These are phyloP conservation scores for Agraylea sexmaculata DNA, from an alignment of 1,140 invertebrate species.

Conservation along the genomic window DNA sequence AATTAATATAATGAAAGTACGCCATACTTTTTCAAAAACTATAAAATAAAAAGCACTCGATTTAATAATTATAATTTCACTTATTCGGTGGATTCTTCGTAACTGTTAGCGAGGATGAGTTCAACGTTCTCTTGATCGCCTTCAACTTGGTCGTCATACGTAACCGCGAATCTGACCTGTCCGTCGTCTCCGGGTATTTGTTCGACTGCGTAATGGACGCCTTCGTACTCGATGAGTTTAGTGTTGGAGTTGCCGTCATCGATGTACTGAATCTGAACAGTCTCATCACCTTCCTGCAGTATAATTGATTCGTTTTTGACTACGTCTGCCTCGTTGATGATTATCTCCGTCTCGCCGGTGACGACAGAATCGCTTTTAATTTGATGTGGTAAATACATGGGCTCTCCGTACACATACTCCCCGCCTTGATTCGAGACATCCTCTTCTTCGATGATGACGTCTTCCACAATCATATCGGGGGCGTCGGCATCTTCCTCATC, in stretches of 20 bases:
- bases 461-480: slow-evolving; percentile 5
- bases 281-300: background rate
- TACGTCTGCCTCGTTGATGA: background rate
- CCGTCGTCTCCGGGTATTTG: slow-evolving; percentile 1
- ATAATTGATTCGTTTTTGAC: background rate
- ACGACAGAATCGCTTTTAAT: background rate
- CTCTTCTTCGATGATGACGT: slow-evolving; percentile 13
- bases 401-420: background rate
- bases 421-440: background rate
- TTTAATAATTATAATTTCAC: too few species aligned
- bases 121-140: too few species aligned
- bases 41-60: too few species aligned
- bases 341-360: background rate
- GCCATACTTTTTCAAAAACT: too few species aligned
- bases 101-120: too few species aligned
- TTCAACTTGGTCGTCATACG: too few species aligned
- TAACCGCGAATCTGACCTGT: slow-evolving; percentile 2
- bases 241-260: background rate
- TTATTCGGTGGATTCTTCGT: too few species aligned
- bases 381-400: background rate
- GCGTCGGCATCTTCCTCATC: background rate
- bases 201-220: slow-evolving; percentile 3
- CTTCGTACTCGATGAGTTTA: background rate
- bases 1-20: too few species aligned
- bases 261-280: background rate